A percentile compares a stretch with the other conserved stretches of the same genome.
phyloP scores from a whole-genome alignment of 2,113 vertebrate species.

The Nerophis ophidion region DNA sequence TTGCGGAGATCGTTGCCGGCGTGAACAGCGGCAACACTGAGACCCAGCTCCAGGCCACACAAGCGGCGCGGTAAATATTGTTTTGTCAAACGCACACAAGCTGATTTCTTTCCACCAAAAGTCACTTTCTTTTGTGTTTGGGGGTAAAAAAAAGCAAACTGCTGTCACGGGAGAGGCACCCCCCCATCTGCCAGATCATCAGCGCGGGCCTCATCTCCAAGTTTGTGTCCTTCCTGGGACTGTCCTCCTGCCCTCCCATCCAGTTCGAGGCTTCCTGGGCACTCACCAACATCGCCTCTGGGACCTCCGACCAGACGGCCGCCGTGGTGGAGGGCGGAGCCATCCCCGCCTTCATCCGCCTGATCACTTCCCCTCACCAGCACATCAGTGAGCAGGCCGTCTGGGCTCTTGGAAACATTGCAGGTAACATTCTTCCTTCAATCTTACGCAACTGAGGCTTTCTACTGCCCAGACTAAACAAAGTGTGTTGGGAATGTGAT shows the following conservation, averaged over 20 bases:
- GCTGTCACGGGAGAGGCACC: conserved; percentile 90
- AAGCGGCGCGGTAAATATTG: conserved; percentile 84
- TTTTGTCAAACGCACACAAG: background rate
- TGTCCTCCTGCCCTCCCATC: conserved; percentile 79
- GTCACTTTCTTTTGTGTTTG: background rate
- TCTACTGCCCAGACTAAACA: background rate
- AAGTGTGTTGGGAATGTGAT: background rate
- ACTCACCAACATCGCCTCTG: conserved; percentile 95
- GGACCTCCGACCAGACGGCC: conserved; percentile 88
- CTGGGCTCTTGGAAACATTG: conserved; percentile 76
- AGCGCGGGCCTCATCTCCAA: conserved; percentile 87
- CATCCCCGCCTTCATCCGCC: conserved; percentile 77
- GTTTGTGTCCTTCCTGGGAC: conserved; percentile 84
- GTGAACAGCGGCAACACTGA: conserved; percentile 78
- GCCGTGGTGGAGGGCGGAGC: conserved; percentile 91
- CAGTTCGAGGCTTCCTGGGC: conserved; percentile 99
- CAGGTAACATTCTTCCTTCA: conserved; percentile 49
- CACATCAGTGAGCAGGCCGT: conserved; percentile 75
- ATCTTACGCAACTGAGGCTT: no score
- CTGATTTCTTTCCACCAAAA: background rate
- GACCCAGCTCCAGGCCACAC: conserved; percentile 87
- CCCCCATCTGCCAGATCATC: conserved; percentile 91
- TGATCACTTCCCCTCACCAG: conserved; percentile 66
- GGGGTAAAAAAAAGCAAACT: conserved; percentile 76
- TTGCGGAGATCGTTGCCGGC: conserved; percentile 89